Evolutionary conservation across 1,140 invertebrate genomes (phyloP), one percentile per base, ranked within the genome.

Genomic region (Acyrthosiphon pisum): DNA sequence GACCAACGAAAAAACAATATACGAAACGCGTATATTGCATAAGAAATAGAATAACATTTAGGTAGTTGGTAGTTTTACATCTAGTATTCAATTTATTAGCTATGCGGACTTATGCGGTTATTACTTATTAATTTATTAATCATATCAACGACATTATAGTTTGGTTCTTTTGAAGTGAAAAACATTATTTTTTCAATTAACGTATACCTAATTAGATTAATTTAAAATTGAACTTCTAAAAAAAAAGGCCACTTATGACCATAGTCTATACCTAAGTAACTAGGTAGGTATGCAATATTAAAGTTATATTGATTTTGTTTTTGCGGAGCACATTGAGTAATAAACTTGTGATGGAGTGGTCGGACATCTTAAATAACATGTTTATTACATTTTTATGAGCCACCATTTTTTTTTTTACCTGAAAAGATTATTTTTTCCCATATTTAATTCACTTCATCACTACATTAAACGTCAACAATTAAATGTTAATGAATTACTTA

Each of bases 301-400:
- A 50, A n/a, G 11, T 53, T 89, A 90, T 90, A 90, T 90, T 68
- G 89, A 90, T 68, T 68, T 60, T 68, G 14, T 48, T 26, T 60
- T 44, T 14, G 30, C 14, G 60, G 14, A 90, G 37, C 23, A 90
- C 23, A 41, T 68, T 90, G 37, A n/a, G 89, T 44, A 44, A 90
- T 90, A 68, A 90, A 90, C 89, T 68, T 41, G 37, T n/a, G 53
- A 44, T n/a, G 23, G 7, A n/a, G 8, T 90, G 30, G 35, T 37
- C 41, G 26, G 22, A 26, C 23, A 90, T 53, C 35, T 86, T 26
- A n/a, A 23, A 0, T 88, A 53, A 88, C 44, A 90, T 90, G 30
- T 90, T 60, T 30, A 90, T 44, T 11, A 14, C 37, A 60, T 37
- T 90, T 90, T 90, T 68, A 90, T 68, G 37, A 68, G 68, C 23